Evolutionary conservation across 1,140 invertebrate genomes (phyloP).

Genomic region (Magallana ariakensis): DNA sequence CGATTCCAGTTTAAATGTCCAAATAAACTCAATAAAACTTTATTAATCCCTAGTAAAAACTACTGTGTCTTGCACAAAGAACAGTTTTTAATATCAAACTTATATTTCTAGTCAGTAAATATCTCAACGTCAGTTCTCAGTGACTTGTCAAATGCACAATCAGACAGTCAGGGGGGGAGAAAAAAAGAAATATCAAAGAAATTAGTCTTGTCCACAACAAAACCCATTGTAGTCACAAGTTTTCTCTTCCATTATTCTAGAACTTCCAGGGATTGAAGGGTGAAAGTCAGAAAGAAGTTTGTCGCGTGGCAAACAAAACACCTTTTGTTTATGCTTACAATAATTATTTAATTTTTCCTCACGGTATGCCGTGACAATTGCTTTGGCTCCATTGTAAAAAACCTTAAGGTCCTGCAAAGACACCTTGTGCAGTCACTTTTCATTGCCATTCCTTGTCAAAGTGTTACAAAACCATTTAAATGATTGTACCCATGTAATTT

Average conservation of each 20-base stretch:
- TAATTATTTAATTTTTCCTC: constrained; percentile 25
- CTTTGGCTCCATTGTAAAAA: constrained; percentile 7
- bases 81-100: constrained; percentile 37
- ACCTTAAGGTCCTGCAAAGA: neutral
- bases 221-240: neutral
- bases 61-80: constrained; percentile 36
- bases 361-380: neutral
- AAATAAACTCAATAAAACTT: constrained; percentile 39
- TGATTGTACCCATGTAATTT: constrained; percentile 28
- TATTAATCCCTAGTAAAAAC: constrained; percentile 38
- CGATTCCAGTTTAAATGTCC: constrained; percentile 5
- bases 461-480: constrained; percentile 27
- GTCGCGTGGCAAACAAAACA: constrained; percentile 23
- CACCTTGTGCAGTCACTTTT: constrained; percentile 17
- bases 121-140: constrained; percentile 14
- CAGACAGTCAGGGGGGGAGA: neutral
- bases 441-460: neutral
- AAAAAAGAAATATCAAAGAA: neutral
- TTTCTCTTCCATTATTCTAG: neutral
- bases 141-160: constrained; percentile 33
- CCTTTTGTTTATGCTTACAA: neutral
- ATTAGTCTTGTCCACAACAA: neutral
- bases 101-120: constrained; percentile 16
- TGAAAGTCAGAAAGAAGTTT: neutral
- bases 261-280: neutral